phyloP scores from a whole-genome alignment of 2,888 invertebrate species.

The Conops quadrifasciatus region DNA sequence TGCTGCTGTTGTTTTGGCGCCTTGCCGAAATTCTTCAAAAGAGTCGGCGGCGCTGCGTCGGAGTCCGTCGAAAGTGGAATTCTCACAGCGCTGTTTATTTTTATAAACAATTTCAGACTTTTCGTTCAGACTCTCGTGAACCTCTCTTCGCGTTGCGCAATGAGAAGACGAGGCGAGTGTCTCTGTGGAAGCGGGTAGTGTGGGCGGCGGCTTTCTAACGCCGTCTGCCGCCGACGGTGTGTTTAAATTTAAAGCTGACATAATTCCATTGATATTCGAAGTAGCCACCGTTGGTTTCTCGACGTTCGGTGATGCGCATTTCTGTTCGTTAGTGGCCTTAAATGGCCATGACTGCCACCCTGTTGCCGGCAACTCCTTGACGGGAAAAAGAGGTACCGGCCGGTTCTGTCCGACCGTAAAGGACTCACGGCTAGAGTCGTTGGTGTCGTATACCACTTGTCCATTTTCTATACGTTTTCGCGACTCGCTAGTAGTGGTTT shows the following conservation, averaged over 20 bases:
- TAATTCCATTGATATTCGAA: conserved; percentile 50
- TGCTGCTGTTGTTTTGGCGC: conserved; percentile 55
- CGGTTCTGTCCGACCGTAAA: conserved; percentile 45
- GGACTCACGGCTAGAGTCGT: conserved; percentile 54
- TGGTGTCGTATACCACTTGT: conserved; percentile 58
- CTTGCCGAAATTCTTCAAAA: conserved; percentile 64
- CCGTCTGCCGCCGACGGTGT: conserved; percentile 39
- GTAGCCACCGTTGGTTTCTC: conserved; percentile 42
- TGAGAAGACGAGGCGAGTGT: conserved; percentile 43
- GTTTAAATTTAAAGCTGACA: conserved; percentile 64
- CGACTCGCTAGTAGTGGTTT: conserved; percentile 58
- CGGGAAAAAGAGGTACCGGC: conserved; percentile 15
- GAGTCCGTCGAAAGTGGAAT: conserved; percentile 31
- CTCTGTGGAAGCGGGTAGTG: conserved; percentile 14
- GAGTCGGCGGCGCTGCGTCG: conserved; percentile 44
- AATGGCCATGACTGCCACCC: conserved; percentile 3
- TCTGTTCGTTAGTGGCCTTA: background rate
- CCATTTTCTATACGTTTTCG: conserved; percentile 63
- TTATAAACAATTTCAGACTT: conserved; percentile 35
- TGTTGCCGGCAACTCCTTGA: conserved; percentile 13
- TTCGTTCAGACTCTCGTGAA: conserved; percentile 29
- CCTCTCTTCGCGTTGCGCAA: conserved; percentile 17
- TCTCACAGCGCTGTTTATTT: conserved; percentile 43
- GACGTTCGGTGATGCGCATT: conserved; percentile 21
- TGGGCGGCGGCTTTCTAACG: conserved; percentile 2